phyloP scores from a whole-genome alignment of 2,113 vertebrate species.

The Cyanoderma ruficeps region DNA sequence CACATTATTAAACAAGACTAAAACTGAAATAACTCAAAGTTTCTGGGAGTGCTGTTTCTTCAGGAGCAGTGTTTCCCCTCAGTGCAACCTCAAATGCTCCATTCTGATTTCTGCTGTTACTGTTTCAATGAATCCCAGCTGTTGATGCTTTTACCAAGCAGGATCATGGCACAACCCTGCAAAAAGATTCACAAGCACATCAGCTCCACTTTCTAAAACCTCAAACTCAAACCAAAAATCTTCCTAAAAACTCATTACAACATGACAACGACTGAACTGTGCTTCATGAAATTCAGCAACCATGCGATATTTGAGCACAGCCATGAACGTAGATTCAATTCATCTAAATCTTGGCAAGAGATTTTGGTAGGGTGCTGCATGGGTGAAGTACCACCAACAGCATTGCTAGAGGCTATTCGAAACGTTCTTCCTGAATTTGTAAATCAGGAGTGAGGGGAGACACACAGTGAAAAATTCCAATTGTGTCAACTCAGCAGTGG shows the following conservation, averaged over 20 bases:
- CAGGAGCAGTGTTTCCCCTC: neutral
- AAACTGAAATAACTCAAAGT: neutral
- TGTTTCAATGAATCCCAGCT: neutral
- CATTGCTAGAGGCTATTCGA: neutral
- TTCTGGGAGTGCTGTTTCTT: neutral
- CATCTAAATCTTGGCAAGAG: neutral
- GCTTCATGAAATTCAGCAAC: neutral
- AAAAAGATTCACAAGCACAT: neutral
- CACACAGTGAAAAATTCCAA: neutral
- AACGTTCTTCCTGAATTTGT: neutral
- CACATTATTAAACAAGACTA: neutral
- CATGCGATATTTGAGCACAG: neutral
- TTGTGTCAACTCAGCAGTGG: neutral
- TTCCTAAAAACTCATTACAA: neutral
- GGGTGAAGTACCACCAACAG: neutral
- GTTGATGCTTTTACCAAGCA: neutral
- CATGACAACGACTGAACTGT: neutral
- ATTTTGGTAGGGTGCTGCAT: neutral
- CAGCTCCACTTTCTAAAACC: neutral
- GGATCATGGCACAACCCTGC: accelerated
- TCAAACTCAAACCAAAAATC: neutral
- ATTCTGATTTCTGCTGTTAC: neutral
- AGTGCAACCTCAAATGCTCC: neutral
- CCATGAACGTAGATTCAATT: accelerated
- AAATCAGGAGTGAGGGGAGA: neutral